Evolutionary conservation across 2,797 vertebrate species (phyloP), one percentile per base, ranked within the genome.

Genomic region (Rhynchonycteris naso): DNA sequence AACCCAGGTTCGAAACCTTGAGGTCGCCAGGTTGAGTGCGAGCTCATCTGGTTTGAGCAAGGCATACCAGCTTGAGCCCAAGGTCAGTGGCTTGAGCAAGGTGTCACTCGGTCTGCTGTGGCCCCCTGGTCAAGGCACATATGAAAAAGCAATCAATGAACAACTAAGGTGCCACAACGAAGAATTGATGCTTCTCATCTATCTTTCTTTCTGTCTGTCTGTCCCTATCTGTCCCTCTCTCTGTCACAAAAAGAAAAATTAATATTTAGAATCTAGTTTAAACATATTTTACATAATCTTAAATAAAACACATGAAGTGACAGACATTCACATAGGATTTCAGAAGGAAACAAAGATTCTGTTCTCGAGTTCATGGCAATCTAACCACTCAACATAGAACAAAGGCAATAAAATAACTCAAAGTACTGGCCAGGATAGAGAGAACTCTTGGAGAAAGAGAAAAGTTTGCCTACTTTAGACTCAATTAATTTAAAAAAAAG

Each of bases 241-340:
- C 43, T 43, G 43, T 43, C 43, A 43, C 43, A 43, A 43, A 43
- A 43, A 43, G 43, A 43, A 43, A 91, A 92, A 88, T 30, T 68
- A 88, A 86, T 88, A 88, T 86, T 54, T 88, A 33, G 13, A 61
- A 89, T 59, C 58, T 69, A 14, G 24, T 75, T 95, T 95, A 89
- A 91, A 78, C 2, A 87, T 81, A 87, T 54, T 94, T 95, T 68
- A 87, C 2, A 75, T 83, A 59, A 91, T 56, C 63, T 80, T 65
- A 87, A 86, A 83, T 66, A 85, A 84, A 91, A 54, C n/a, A 71
- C 18, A 89, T 33, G 26, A 79, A 7, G 5, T 59, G 56, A 94
- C 43, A 96, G 8, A 79, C 8, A 85, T 87, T 92, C 71, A 88
- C 24, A 18, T 63, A 93, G 78, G 14, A 50, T 80, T 83, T 68